These are phyloP conservation scores for Limnephilus auricula DNA, from an alignment of 2,888 invertebrate genomes.

Conservation along the genomic window DNA sequence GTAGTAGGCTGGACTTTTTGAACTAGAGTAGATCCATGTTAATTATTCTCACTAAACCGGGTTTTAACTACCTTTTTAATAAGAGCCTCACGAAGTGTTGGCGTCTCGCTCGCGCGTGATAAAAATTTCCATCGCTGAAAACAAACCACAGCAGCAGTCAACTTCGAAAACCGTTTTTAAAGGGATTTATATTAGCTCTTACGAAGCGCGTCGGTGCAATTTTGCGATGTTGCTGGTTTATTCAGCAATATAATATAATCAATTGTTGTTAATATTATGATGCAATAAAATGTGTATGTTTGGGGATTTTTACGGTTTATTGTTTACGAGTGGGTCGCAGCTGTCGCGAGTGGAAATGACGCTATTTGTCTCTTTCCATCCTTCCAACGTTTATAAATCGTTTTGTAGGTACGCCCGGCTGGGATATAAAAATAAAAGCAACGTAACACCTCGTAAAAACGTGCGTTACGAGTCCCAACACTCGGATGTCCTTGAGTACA, in stretches of 20 bases:
- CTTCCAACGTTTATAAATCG: constrained; percentile 59
- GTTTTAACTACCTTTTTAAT: constrained; percentile 64
- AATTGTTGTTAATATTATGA: constrained; percentile 11
- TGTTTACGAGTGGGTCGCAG: constrained; percentile 53
- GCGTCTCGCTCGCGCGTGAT: constrained; percentile 60
- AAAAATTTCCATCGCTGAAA: constrained; percentile 58
- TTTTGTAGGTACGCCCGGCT: constrained; percentile 45
- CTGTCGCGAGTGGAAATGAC: constrained; percentile 53
- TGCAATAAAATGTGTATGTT: constrained; percentile 10
- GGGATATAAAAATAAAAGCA: constrained; percentile 17
- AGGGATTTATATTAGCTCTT: constrained; percentile 2
- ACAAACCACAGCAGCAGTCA: constrained; percentile 29
- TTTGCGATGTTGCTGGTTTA: neutral
- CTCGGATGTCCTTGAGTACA: neutral
- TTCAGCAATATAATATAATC: constrained; percentile 4
- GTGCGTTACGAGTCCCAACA: constrained; percentile 4
- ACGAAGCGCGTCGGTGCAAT: constrained; percentile 9
- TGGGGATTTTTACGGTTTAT: constrained; percentile 1
- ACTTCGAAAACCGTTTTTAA: neutral
- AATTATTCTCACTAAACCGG: constrained; percentile 27
- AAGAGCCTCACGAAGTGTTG: constrained; percentile 53
- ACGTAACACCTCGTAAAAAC: constrained; percentile 21
- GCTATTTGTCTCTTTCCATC: constrained; percentile 54
- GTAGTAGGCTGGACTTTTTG: neutral
- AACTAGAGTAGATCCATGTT: neutral